phyloP scores from a whole-genome alignment of 2,113 vertebrate genomes.

The Chitala chitala region DNA sequence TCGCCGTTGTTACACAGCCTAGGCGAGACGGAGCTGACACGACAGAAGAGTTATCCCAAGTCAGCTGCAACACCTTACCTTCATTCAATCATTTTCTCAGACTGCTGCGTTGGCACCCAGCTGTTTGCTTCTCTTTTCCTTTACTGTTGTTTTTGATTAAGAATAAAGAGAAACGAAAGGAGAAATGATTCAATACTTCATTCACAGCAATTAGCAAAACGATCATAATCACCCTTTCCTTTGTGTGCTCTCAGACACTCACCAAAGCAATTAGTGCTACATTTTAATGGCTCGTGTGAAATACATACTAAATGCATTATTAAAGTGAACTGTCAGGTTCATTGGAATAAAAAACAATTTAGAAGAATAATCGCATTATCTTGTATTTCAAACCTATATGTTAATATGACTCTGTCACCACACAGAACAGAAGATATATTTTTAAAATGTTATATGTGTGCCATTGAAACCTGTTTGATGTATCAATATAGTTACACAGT shows the following conservation, averaged over 20 bases:
- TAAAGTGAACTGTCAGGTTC: conserved; percentile 4
- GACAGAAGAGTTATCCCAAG: too few species aligned
- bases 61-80: too few species aligned
- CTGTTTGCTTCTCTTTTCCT: too few species aligned
- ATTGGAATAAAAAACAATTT: background rate
- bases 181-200: background rate
- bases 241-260: background rate
- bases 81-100: too few species aligned
- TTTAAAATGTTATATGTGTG: too few species aligned
- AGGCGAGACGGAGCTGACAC: too few species aligned
- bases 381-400: background rate
- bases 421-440: background rate
- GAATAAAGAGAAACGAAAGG: background rate
- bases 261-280: background rate
- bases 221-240: background rate
- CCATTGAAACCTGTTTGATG: too few species aligned
- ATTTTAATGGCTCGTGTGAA: background rate
- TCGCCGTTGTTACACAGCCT: too few species aligned
- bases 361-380: background rate
- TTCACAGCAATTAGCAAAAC: conserved; percentile 9
- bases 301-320: background rate
- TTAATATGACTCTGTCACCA: background rate
- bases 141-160: background rate
- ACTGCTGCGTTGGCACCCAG: too few species aligned
- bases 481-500: too few species aligned